phyloP scores from a whole-genome alignment of 2,888 invertebrate species.

The Byasa hedistus region DNA sequence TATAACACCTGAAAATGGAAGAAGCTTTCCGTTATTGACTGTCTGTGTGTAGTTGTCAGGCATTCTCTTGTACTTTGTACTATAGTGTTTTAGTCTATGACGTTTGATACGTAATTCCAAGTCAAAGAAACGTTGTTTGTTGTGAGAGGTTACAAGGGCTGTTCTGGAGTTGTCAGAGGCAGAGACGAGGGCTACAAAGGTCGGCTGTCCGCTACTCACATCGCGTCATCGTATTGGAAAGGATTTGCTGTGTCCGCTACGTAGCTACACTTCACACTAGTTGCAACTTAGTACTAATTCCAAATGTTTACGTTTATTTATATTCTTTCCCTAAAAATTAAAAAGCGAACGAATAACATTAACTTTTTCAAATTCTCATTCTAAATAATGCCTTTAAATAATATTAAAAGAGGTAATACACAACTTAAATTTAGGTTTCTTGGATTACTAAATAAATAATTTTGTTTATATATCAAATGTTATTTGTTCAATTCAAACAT shows the following conservation, averaged over 20 bases:
- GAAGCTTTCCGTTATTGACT: conserved; percentile 2
- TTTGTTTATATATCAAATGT: too few species aligned
- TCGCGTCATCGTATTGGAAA: conserved; percentile 54
- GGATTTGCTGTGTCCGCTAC: conserved; percentile 59
- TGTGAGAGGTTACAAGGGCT: conserved; percentile 63
- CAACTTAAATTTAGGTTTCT: too few species aligned
- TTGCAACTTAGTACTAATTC: too few species aligned
- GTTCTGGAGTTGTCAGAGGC: conserved; percentile 67
- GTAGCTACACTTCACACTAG: conserved; percentile 41
- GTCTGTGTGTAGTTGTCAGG: not conserved
- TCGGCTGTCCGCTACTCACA: conserved; percentile 48
- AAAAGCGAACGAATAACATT: too few species aligned
- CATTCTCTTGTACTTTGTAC: conserved; percentile 5
- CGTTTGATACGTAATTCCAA: conserved; percentile 58
- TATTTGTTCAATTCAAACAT: too few species aligned
- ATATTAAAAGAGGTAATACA: too few species aligned
- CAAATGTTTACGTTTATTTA: too few species aligned
- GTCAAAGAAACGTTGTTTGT: conserved; percentile 54
- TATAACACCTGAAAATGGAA: too few species aligned
- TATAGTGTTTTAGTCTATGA: conserved; percentile 38
- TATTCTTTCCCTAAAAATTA: too few species aligned
- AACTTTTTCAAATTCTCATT: too few species aligned
- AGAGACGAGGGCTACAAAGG: conserved; percentile 63
- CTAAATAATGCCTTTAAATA: too few species aligned
- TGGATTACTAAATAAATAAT: too few species aligned